A percentile compares a stretch with the other conserved stretches of the same genome.
phyloP scores from a whole-genome alignment of 1,140 invertebrate genomes.

The Drosophila kikkawai region DNA sequence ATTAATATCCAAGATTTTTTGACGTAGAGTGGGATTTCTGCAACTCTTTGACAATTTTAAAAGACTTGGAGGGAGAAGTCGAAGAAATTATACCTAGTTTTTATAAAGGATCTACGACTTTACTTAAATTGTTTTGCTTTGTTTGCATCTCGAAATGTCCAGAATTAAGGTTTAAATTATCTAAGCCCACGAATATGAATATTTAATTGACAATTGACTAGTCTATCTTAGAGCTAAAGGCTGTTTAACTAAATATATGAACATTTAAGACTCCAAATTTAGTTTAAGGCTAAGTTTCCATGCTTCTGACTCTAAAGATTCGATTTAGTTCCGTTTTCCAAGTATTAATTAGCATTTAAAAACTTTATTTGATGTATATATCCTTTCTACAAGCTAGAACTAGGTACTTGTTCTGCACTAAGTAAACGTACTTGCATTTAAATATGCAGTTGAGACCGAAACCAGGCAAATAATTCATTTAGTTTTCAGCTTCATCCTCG shows the following conservation, averaged over 20 bases:
- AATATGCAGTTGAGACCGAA: slow-evolving; percentile 1
- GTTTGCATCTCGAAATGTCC: too few relatives aligned
- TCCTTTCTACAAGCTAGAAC: neutral
- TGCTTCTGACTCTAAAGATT: too few relatives aligned
- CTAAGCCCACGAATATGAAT: too few relatives aligned
- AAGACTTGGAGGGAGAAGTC: too few relatives aligned
- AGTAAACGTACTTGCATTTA: slow-evolving; percentile 11
- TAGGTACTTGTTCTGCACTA: neutral
- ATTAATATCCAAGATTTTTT: slow-evolving; percentile 44
- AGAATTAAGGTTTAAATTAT: too few relatives aligned
- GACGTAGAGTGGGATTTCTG: neutral
- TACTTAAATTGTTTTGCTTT: neutral
- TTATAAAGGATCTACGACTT: neutral
- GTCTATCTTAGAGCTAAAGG: too few relatives aligned
- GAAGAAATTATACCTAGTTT: neutral
- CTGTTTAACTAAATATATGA: too few relatives aligned
- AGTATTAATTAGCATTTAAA: neutral
- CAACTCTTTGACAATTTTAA: neutral
- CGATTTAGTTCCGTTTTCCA: too few relatives aligned
- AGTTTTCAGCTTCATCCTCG: slow-evolving; percentile 32
- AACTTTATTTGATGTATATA: neutral
- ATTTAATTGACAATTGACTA: too few relatives aligned
- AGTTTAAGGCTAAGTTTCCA: too few relatives aligned
- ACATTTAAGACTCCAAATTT: too few relatives aligned
- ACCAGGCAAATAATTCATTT: slow-evolving; percentile 51